These are phyloP conservation scores for Todus mexicanus DNA, from an alignment of 2,797 vertebrate genomes.

Conservation along the genomic window DNA sequence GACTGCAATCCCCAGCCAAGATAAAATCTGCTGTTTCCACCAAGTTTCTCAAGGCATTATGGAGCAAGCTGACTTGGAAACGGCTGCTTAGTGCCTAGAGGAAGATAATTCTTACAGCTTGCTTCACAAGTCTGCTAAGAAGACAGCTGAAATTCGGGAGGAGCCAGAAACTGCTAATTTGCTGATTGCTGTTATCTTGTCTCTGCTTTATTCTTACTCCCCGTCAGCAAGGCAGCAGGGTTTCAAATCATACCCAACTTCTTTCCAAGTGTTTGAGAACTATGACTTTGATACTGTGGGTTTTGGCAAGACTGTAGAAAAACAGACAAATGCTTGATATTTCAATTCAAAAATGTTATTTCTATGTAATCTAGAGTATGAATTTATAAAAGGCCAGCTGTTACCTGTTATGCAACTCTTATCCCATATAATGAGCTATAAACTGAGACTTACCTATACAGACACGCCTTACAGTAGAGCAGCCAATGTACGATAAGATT, in stretches of 20 bases:
- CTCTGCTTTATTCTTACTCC: background rate
- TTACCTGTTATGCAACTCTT: background rate
- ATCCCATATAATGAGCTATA: background rate
- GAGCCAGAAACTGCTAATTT: background rate
- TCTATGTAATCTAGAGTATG: background rate
- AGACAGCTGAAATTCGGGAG: constrained; percentile 6
- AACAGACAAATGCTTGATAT: background rate
- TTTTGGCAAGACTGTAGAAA: background rate
- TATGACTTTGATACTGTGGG: background rate
- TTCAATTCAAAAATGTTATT: background rate
- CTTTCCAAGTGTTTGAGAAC: background rate
- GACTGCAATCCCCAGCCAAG: constrained; percentile 5
- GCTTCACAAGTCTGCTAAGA: constrained; percentile 16
- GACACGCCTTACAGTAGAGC: background rate
- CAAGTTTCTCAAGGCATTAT: constrained; percentile 15
- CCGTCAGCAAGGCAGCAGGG: background rate
- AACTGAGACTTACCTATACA: background rate
- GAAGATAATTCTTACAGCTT: constrained; percentile 35
- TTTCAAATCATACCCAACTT: background rate
- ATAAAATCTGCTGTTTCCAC: constrained; percentile 48
- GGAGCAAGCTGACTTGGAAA: constrained; percentile 29
- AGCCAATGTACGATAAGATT: background rate
- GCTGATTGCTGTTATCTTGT: background rate
- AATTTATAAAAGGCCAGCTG: background rate
- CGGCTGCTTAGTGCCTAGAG: background rate